Evolutionary conservation across 2,113 vertebrate genomes (phyloP), one percentile per base, ranked within the genome.

Genomic region (Aldabrachelys gigantea): DNA sequence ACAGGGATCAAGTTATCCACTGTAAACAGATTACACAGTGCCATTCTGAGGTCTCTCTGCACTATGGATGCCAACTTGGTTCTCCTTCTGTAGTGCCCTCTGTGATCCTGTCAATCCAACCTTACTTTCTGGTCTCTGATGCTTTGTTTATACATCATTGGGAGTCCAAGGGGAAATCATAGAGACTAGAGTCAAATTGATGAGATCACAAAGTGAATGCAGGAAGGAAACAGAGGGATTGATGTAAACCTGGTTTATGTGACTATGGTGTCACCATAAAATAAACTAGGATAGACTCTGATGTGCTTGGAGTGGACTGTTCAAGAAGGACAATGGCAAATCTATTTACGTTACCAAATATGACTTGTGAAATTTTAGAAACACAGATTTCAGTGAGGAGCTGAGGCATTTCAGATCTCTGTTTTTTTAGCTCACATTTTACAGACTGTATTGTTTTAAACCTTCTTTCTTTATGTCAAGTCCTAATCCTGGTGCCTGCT

Each of bases 1-100:
- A 59, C 76, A n/a, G 79, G 79, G 94, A 96, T 94, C 97, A 95
- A 96, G 93, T 96, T 95, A 59, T 84, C 22, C 6, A 78, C 6
- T 78, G 24, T 29, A 93, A 95, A 81, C 41, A 72, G 57, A 16
- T 93, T 65, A 85, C 38, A 75, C 89, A 95, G 81, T 85, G 89
- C 85, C 80, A 31, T 96, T 95, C 91, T 79, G 93, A 87, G 90
- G 81, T 85, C 88, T 94, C 85, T 50, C 57, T 92, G 85, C 10
- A 1, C 57, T 92, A 54, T 85, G 94, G 82, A 50, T 91, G 82
- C 57, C 85, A 83, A 89, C 79, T 56, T 92, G 93, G 75, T 54
- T 91, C 49, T 95, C 65, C 65, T 72, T 90, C 56, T 59, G 6
- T 35, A 83, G 25, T 95, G 85, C 94, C 89, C 82, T 82, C 84